These are phyloP conservation scores for Catocala nupta DNA, from an alignment of 2,888 invertebrate species.

Conservation along the genomic window DNA sequence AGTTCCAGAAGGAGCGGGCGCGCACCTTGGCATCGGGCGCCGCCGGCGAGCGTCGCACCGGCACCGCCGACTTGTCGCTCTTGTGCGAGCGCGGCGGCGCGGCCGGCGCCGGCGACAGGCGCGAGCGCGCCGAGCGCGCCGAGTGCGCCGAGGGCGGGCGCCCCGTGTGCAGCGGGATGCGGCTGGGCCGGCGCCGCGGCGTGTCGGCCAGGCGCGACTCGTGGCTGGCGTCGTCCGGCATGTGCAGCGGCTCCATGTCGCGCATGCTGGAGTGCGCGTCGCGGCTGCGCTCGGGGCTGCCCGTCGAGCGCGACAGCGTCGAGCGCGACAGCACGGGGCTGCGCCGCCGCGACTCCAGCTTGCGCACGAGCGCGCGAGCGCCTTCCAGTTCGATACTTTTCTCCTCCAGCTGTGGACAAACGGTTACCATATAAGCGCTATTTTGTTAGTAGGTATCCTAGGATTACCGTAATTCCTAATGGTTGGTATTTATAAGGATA, in stretches of 20 bases:
- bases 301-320: slow-evolving; percentile 45
- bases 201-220: slow-evolving; percentile 86
- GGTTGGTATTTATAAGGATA: too few species aligned
- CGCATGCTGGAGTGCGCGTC: slow-evolving; percentile 48
- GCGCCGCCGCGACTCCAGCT: slow-evolving; percentile 87
- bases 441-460: not conserved
- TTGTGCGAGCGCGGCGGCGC: slow-evolving; percentile 58
- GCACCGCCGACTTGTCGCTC: slow-evolving; percentile 75
- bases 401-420: slow-evolving; percentile 90
- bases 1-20: slow-evolving; percentile 90
- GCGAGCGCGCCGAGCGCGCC: slow-evolving; percentile 57
- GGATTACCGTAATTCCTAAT: not conserved
- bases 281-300: slow-evolving; percentile 47
- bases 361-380: slow-evolving; percentile 92
- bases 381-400: slow-evolving; percentile 94
- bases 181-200: slow-evolving; percentile 85
- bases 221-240: slow-evolving; percentile 83
- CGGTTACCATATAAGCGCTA: not conserved
- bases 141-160: slow-evolving; percentile 83
- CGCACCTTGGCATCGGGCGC: slow-evolving; percentile 90
- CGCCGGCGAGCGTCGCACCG: slow-evolving; percentile 71
- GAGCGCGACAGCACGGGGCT: slow-evolving; percentile 54
- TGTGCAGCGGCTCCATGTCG: slow-evolving; percentile 77
- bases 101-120: slow-evolving; percentile 70
- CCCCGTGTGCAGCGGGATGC: slow-evolving; percentile 90